Evolutionary conservation across 2,888 invertebrate genomes (phyloP), one percentile per base, ranked within the genome.

Genomic region (Epinotia demarniana): DNA sequence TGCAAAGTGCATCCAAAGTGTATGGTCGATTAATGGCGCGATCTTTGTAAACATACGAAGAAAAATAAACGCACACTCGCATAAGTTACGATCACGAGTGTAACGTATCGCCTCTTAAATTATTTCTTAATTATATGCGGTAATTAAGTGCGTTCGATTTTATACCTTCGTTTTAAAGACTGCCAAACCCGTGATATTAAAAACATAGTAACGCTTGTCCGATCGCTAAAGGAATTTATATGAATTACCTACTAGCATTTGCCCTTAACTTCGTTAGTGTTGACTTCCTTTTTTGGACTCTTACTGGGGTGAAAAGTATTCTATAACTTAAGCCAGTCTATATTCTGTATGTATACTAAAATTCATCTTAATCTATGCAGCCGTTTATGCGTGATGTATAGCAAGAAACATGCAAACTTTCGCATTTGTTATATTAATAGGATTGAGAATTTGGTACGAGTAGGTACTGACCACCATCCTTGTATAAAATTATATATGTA

Each of bases 91-190:
- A 53, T 75, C 43, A 61, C 12, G 60, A 19, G 53, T 55, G 39
- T 66, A 61, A 71, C 70, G 53, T 23, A 55, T 71, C 70, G 70
- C 70, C 75, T 58, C 60, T 61, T 66, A 71, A 66, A 71, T 71
- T 66, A 64, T 66, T 64, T 16, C 60, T 70, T 75, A 75, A 75
- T 75, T 71, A 66, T 66, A 67, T 43, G 60, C 66, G 71, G 70
- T 66, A 71, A 75, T 64, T 46, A 64, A 69, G 46, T 33, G 49
- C 49, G 49, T 9, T 58, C 19, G n/a, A 49, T 49, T 74, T 64
- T 43, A 67, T 73, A 39, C 61, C 66, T 73, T 49, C 27, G 60
- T 60, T 67, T 73, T 58, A 49, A 64, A 57, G 62, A 49, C 49
- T 61, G 33, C 58, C 49, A n/a, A 12, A 23, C 9, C 16, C 19